Conservation (phyloP, 2,797 vertebrate species). For the Cyprinella venusta region DNA sequence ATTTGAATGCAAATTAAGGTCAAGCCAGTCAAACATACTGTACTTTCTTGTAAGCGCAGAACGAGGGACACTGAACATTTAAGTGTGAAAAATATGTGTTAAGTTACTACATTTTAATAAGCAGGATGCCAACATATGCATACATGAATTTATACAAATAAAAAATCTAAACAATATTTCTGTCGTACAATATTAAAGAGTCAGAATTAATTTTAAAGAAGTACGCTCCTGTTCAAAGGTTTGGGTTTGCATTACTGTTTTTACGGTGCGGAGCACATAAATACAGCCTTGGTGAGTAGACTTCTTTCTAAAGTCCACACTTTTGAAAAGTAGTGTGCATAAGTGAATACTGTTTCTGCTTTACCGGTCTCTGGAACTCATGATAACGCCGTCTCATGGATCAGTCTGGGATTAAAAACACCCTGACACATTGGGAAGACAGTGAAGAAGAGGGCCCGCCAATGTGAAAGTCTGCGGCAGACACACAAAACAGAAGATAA, state of each 20-base stretch:
- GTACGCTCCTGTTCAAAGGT: neutral
- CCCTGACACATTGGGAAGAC: conserved; percentile 96
- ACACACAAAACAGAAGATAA: neutral
- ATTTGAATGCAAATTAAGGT: conserved; percentile 53
- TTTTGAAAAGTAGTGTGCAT: neutral
- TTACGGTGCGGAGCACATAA: neutral
- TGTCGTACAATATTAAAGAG: neutral
- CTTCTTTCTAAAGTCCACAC: neutral
- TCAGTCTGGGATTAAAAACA: conserved; percentile 88
- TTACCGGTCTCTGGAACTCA: conserved; percentile 98
- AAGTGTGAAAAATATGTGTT: neutral
- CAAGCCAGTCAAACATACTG: conserved; percentile 64
- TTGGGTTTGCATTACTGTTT: neutral
- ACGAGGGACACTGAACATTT: conserved; percentile 46
- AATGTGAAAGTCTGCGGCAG: conserved; percentile 31
- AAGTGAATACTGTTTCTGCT: conserved; percentile 39
- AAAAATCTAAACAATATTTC: neutral
- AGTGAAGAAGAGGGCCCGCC: conserved; percentile 88
- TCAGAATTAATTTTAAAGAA: neutral
- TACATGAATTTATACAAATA: neutral
- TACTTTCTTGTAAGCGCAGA: conserved; percentile 33
- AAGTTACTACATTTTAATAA: neutral
- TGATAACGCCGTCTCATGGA: conserved; percentile 92
- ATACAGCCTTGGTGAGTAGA: neutral
- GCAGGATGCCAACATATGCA: neutral